These are phyloP conservation scores for Turnix velox DNA, from an alignment of 2,113 vertebrate species.

Conservation along the genomic window DNA sequence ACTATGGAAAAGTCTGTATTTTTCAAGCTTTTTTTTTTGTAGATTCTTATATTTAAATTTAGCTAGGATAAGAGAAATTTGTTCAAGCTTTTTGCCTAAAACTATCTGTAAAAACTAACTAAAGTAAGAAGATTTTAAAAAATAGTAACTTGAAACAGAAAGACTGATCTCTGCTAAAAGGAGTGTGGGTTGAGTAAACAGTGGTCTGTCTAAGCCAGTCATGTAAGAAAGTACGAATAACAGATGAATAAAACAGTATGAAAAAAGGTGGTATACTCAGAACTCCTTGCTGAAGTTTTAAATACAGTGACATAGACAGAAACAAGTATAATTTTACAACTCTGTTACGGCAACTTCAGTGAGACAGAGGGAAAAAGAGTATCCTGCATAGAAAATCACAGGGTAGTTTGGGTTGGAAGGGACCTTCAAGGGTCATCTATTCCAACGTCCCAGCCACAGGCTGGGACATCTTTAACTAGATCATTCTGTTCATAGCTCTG, in stretches of 20 bases:
- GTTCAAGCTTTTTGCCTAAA: neutral
- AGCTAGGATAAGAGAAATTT: neutral
- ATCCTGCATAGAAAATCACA: neutral
- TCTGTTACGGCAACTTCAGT: neutral
- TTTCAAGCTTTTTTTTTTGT: neutral
- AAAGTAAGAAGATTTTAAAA: neutral
- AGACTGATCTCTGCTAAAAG: neutral
- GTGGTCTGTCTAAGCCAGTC: neutral
- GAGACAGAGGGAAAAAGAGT: neutral
- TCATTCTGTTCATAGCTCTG: neutral
- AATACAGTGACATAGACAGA: neutral
- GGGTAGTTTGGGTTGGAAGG: neutral
- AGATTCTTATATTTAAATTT: neutral
- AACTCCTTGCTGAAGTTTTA: neutral
- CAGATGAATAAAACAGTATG: neutral
- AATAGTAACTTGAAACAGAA: neutral
- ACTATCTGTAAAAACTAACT: neutral
- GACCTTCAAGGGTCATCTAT: neutral
- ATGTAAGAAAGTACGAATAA: neutral
- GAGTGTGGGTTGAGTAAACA: neutral
- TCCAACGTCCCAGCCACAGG: neutral
- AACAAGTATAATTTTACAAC: neutral
- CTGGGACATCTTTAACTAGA: neutral
- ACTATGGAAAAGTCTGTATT: neutral
- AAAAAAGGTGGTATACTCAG: neutral